phyloP scores from a whole-genome alignment of 92 coral and sea anemone genomes.

The Bergia sp. region DNA sequence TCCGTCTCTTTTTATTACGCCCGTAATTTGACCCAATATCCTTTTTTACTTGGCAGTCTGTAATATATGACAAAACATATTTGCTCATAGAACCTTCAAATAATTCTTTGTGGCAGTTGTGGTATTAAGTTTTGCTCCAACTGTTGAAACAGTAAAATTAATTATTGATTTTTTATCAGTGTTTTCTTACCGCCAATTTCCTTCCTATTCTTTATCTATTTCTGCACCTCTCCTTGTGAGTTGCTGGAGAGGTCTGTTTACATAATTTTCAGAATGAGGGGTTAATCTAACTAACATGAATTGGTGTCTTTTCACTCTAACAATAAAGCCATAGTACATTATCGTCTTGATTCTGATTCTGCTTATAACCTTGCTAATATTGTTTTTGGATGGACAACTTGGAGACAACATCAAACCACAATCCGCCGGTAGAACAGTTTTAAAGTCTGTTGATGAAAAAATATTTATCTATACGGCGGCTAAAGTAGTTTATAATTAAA shows the following conservation, averaged over 20 bases:
- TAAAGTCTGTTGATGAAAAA: neutral
- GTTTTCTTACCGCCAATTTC: neutral
- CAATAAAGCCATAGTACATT: neutral
- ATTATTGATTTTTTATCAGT: neutral
- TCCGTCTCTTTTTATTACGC: neutral
- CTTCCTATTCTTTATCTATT: neutral
- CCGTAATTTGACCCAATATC: conserved; percentile 32
- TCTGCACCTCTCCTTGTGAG: neutral
- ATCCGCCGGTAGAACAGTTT: neutral
- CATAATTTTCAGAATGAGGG: neutral
- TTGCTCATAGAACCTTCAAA: neutral
- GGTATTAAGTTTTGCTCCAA: neutral
- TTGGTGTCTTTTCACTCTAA: neutral
- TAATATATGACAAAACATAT: neutral
- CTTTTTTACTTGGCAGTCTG: conserved; percentile 9
- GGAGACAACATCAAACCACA: too few relatives aligned
- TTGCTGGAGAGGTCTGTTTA: neutral
- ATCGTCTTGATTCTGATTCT: neutral
- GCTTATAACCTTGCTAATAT: too few relatives aligned
- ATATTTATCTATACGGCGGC: neutral
- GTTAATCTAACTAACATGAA: neutral
- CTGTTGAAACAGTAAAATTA: neutral
- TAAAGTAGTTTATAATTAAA: neutral
- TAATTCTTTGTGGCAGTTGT: neutral
- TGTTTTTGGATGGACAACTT: neutral